These are phyloP conservation scores for Strigamia transsilvanica DNA, from an alignment of 2,888 invertebrate genomes.

Conservation along the genomic window DNA sequence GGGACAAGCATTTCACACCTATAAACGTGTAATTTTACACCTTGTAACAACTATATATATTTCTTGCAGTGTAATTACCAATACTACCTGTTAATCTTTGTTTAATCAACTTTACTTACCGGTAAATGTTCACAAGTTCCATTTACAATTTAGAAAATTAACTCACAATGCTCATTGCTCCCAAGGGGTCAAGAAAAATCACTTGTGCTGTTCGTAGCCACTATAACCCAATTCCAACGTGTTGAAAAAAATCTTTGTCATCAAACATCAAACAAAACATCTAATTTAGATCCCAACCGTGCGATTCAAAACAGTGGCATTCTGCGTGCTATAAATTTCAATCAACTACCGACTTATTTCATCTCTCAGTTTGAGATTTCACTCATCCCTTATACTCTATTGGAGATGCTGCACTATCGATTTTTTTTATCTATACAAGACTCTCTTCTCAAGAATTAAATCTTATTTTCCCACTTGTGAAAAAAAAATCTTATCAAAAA, in stretches of 20 bases:
- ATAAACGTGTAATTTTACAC: too few species aligned
- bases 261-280: background rate
- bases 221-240: background rate
- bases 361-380: conserved; percentile 7
- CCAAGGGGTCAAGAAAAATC: background rate
- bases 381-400: background rate
- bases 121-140: background rate
- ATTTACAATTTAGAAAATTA: background rate
- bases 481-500: background rate
- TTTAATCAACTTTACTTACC: too few species aligned
- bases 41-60: too few species aligned
- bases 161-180: background rate
- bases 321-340: too few species aligned
- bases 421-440: background rate
- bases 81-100: too few species aligned
- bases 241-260: background rate
- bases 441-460: background rate
- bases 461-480: background rate
- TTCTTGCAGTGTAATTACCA: too few species aligned
- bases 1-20: too few species aligned
- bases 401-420: background rate
- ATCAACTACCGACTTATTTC: background rate
- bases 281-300: background rate
- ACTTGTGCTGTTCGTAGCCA: background rate
- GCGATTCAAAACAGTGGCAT: too few species aligned